Conservation (phyloP, 2,888 invertebrate species). For the Camponotus fellah region DNA sequence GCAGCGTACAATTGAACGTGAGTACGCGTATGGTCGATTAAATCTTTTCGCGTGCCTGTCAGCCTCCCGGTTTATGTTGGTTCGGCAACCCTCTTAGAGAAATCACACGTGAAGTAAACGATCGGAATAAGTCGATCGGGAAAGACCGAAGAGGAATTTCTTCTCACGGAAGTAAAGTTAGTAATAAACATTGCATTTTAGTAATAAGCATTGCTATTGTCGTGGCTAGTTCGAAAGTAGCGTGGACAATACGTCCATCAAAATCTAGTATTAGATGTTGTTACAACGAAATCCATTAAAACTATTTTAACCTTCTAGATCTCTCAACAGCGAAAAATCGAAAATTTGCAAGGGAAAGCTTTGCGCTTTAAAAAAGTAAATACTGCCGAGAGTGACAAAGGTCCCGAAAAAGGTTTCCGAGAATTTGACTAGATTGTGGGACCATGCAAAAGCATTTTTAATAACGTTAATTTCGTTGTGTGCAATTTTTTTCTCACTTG, state of each 20-base stretch:
- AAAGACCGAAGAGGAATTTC: conserved; percentile 55
- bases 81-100: conserved; percentile 65
- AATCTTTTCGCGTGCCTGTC: conserved; percentile 74
- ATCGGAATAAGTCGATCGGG: conserved; percentile 44
- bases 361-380: conserved; percentile 36
- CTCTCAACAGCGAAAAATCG: conserved; percentile 1
- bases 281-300: conserved; percentile 57
- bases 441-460: conserved; percentile 25
- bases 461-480: conserved; percentile 13
- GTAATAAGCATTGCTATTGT: not conserved
- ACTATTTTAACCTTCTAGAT: conserved; percentile 21
- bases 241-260: conserved; percentile 15
- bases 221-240: conserved; percentile 21
- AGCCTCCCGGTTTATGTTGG: conserved; percentile 72
- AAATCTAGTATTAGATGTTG: conserved; percentile 25
- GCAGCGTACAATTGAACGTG: conserved; percentile 71
- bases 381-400: conserved; percentile 18
- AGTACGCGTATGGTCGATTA: conserved; percentile 75
- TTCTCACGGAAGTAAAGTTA: conserved; percentile 60
- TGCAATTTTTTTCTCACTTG: not conserved
- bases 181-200: conserved; percentile 64
- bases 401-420: conserved; percentile 21
- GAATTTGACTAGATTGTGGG: conserved; percentile 4
- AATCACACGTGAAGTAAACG: conserved; percentile 60
- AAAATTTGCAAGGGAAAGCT: conserved; percentile 42